Evolutionary conservation across 2,888 invertebrate genomes (phyloP).

Genomic region (Plemyria rubiginata): DNA sequence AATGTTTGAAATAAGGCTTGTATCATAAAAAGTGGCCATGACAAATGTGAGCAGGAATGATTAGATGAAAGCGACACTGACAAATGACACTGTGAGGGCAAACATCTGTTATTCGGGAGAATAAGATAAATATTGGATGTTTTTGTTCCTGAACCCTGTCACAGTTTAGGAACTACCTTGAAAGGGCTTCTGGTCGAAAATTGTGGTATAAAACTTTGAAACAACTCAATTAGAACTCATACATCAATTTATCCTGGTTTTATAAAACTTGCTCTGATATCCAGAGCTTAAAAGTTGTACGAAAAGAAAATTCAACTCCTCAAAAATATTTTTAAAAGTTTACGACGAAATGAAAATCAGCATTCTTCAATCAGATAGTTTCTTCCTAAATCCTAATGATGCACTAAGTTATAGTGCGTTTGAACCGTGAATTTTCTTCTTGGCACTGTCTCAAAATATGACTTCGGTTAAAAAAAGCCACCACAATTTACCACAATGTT

Average conservation of each 20-base stretch:
- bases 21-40: slow-evolving; percentile 54
- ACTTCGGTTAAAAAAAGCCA: slow-evolving; percentile 14
- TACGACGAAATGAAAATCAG: not conserved
- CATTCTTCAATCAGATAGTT: slow-evolving; percentile 4
- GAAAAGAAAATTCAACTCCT: not conserved
- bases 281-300: not conserved
- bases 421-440: slow-evolving; percentile 14
- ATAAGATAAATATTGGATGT: slow-evolving; percentile 66
- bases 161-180: slow-evolving; percentile 50
- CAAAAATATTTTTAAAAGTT: not conserved
- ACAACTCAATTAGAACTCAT: not conserved
- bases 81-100: slow-evolving; percentile 62
- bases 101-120: slow-evolving; percentile 72
- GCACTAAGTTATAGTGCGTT: not conserved
- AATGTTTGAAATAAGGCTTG: slow-evolving; percentile 29
- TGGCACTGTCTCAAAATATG: slow-evolving; percentile 29
- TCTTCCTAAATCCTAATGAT: not conserved
- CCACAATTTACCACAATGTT: slow-evolving; percentile 9
- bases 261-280: not conserved
- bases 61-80: slow-evolving; percentile 71
- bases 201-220: not conserved
- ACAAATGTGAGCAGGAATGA: slow-evolving; percentile 68
- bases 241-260: not conserved
- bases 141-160: slow-evolving; percentile 54
- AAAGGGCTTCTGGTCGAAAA: slow-evolving; percentile 22